A percentile compares a stretch with the other conserved stretches of the same genome.
Evolutionary conservation across 2,888 invertebrate species (phyloP).

Genomic region (Tenthredo amoena): DNA sequence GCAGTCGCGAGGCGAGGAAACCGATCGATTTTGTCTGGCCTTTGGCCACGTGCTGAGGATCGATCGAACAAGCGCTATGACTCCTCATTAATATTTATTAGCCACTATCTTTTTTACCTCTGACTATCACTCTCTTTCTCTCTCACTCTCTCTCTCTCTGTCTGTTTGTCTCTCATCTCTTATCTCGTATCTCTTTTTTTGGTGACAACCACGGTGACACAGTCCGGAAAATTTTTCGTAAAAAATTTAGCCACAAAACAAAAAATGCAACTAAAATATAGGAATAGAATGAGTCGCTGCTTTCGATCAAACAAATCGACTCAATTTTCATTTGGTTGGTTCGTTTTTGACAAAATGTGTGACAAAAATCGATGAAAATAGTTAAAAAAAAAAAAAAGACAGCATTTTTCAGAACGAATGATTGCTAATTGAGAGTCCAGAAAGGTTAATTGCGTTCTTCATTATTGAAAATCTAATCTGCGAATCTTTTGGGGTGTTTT

Average conservation of each 20-base stretch:
- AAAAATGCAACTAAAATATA: not conserved
- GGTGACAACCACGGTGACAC: not conserved
- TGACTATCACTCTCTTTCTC: constrained; percentile 49
- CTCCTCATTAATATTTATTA: constrained; percentile 53
- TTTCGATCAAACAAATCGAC: too few species aligned
- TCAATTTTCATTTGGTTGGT: too few species aligned
- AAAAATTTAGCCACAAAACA: too few species aligned
- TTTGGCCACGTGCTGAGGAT: constrained; percentile 51
- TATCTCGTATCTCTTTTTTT: not conserved
- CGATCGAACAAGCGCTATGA: constrained; percentile 56
- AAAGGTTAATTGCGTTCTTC: not conserved
- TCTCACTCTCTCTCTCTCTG: constrained; percentile 46
- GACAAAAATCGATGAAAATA: not conserved
- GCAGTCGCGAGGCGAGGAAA: not conserved
- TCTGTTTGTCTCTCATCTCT: constrained; percentile 39
- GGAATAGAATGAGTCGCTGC: not conserved
- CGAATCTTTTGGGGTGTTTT: not conserved
- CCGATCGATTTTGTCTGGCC: constrained; percentile 54
- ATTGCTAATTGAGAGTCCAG: not conserved
- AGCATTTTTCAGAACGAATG: not conserved
- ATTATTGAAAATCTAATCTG: not conserved
- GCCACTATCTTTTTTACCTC: constrained; percentile 53
- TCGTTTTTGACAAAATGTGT: not conserved
- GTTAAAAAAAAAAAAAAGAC: not conserved
- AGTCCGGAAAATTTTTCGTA: not conserved